Evolutionary conservation across 2,113 vertebrate species (phyloP).

Genomic region (Eulemur macaco): DNA sequence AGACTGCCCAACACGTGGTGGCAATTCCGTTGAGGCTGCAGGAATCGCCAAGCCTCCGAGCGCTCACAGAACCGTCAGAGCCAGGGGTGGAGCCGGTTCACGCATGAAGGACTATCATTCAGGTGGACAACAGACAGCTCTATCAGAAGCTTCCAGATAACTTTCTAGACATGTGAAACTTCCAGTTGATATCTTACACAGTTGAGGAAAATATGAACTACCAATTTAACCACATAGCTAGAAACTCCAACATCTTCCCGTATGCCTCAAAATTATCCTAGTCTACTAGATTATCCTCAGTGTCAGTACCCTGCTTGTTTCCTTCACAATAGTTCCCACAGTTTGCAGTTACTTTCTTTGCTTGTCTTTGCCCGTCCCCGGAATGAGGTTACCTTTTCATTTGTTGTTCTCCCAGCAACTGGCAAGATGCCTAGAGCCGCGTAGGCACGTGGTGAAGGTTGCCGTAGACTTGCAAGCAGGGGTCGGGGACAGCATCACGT

Average conservation of each 20-base stretch:
- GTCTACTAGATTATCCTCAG: background rate
- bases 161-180: background rate
- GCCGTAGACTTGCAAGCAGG: background rate
- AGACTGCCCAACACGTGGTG: rapidly evolving
- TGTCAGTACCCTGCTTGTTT: background rate
- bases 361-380: background rate
- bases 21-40: background rate
- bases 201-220: background rate
- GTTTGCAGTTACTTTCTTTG: background rate
- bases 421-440: background rate
- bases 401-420: background rate
- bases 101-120: rapidly evolving
- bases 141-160: background rate
- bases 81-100: background rate
- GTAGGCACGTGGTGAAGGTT: rapidly evolving
- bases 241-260: background rate
- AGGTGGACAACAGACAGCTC: background rate
- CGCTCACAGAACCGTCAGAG: background rate
- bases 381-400: background rate
- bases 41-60: too few relatives aligned
- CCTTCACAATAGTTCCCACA: background rate
- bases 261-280: background rate
- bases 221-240: background rate
- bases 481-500: rapidly evolving
- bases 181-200: background rate